Evolutionary conservation across 2,888 invertebrate genomes (phyloP).

Genomic region (Parnassius orleans): DNA sequence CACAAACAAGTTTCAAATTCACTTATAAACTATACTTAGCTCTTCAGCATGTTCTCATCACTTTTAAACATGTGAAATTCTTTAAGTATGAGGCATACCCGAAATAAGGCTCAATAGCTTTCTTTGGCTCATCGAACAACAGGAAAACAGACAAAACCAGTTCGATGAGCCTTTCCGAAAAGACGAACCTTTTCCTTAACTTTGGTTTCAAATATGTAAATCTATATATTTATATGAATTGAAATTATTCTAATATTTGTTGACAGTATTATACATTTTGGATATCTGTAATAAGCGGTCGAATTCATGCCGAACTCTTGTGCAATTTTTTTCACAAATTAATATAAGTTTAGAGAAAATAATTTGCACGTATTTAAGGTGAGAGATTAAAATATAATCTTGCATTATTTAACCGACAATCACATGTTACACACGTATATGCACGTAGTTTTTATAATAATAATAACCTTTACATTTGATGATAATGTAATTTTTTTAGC

Average conservation of each 20-base stretch:
- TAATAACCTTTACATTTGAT: background rate
- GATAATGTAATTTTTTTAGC: background rate
- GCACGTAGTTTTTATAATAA: background rate
- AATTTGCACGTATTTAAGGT: background rate
- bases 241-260: too few species aligned
- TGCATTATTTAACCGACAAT: background rate
- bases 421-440: background rate
- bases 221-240: too few species aligned
- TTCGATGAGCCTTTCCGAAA: slow-evolving; percentile 2
- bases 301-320: too few species aligned
- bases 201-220: background rate
- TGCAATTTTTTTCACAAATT: too few species aligned
- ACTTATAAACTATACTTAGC: too few species aligned
- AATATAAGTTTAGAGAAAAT: background rate
- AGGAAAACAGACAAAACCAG: slow-evolving; percentile 7
- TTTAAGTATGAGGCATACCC: too few species aligned
- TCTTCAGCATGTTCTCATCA: too few species aligned
- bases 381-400: background rate
- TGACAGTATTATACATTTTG: too few species aligned
- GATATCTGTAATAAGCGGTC: too few species aligned
- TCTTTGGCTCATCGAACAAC: slow-evolving; percentile 14
- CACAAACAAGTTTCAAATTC: too few species aligned
- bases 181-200: background rate
- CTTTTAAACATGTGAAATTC: too few species aligned
- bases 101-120: background rate